A percentile compares a stretch with the other conserved stretches of the same genome.
These are phyloP conservation scores for Subacronicta megacephala DNA, from an alignment of 2,888 invertebrate genomes.

Conservation along the genomic window DNA sequence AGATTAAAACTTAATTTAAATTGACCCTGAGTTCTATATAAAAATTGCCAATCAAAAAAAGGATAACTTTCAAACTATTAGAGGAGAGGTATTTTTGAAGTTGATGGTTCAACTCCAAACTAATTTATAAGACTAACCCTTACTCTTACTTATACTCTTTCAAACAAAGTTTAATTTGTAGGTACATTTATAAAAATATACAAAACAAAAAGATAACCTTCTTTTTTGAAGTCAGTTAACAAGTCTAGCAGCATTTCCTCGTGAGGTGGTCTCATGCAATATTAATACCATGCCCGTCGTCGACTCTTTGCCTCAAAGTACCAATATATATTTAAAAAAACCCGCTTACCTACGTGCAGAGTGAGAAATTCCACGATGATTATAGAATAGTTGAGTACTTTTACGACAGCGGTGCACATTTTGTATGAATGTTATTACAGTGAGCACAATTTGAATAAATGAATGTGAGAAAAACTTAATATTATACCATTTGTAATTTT, in stretches of 20 bases:
- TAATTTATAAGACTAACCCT: too few relatives aligned
- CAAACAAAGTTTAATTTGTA: too few relatives aligned
- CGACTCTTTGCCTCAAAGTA: constrained; percentile 60
- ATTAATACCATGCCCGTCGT: constrained; percentile 63
- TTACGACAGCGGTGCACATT: constrained; percentile 24
- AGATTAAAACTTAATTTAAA: too few relatives aligned
- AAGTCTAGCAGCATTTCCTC: constrained; percentile 52
- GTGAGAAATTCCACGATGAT: constrained; percentile 40
- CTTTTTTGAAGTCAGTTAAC: not conserved
- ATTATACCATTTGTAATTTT: too few relatives aligned
- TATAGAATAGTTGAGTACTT: constrained; percentile 52
- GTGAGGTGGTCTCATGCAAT: constrained; percentile 65
- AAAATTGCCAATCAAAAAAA: too few relatives aligned
- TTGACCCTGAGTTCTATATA: too few relatives aligned
- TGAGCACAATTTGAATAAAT: constrained; percentile 1
- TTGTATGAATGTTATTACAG: constrained; percentile 25
- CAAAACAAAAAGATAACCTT: not conserved
- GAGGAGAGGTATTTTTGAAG: too few relatives aligned
- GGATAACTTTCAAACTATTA: too few relatives aligned
- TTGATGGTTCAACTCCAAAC: too few relatives aligned
- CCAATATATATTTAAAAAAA: constrained; percentile 72
- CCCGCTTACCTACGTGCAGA: constrained; percentile 43
- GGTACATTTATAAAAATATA: not conserved
- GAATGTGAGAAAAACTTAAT: not conserved
- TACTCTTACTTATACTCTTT: too few relatives aligned